A percentile compares a stretch with the other conserved stretches of the same genome.
Conservation (phyloP, 2,113 vertebrate species). For the Proteles cristata region DNA sequence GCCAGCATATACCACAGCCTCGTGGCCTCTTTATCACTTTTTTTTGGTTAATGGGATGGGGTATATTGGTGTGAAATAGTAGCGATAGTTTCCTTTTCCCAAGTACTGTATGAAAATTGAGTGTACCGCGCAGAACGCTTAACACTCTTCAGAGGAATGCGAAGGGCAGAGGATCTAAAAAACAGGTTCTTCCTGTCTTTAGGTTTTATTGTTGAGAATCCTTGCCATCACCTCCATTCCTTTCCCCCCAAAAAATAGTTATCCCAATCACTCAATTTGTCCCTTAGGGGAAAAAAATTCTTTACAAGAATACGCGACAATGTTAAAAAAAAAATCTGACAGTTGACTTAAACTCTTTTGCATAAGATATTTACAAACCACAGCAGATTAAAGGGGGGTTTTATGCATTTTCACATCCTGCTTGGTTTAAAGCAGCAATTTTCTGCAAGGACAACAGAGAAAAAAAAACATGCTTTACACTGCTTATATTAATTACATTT, state of each 20-base stretch:
- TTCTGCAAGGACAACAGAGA: conserved; percentile 90
- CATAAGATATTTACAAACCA: conserved; percentile 91
- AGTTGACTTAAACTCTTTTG: conserved; percentile 88
- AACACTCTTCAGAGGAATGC: conserved; percentile 61
- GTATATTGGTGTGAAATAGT: not conserved
- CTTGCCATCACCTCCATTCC: not conserved
- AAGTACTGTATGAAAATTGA: not conserved
- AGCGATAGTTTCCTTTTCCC: not conserved
- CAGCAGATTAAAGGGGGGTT: conserved; percentile 86
- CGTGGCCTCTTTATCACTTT: conserved; percentile 67
- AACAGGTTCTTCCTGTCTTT: not conserved
- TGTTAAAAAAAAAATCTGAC: conserved; percentile 81
- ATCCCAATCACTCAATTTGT: conserved; percentile 74
- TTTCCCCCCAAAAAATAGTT: conserved; percentile 50
- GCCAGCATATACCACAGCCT: conserved; percentile 43
- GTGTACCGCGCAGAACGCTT: not conserved
- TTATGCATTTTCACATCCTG: conserved; percentile 90
- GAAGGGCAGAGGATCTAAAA: conserved; percentile 3
- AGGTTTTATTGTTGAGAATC: conserved; percentile 60
- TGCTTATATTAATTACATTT: conserved; percentile 94
- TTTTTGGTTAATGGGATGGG: conserved; percentile 18
- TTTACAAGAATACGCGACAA: conserved; percentile 84
- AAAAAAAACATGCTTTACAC: conserved; percentile 89
- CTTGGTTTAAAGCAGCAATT: conserved; percentile 91
- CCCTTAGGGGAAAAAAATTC: conserved; percentile 50